Percentiles rank a stretch among this genome's conserved stretches.
These are phyloP conservation scores for Tonatia bakeri DNA, from an alignment of 2,113 vertebrate species.

Conservation along the genomic window DNA sequence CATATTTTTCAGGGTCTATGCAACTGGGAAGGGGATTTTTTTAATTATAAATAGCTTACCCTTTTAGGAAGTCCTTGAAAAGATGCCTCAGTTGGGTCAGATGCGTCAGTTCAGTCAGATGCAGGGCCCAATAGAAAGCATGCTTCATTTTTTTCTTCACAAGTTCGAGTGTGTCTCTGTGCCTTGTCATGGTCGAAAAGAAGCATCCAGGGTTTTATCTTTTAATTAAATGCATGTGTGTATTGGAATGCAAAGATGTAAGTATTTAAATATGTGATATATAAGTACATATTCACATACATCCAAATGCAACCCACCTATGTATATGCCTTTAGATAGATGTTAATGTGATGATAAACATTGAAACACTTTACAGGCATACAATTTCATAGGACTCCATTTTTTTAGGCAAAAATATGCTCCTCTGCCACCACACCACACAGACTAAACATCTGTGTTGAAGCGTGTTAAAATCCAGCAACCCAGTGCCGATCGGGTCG, in stretches of 20 bases:
- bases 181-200: conserved; percentile 26
- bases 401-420: conserved; percentile 47
- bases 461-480: conserved; percentile 78
- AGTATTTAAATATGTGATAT: conserved; percentile 62
- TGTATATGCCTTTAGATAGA: background rate
- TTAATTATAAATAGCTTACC: background rate
- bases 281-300: background rate
- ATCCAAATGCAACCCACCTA: background rate
- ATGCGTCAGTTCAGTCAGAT: background rate
- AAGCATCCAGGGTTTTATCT: conserved; percentile 29
- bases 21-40: background rate
- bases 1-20: background rate
- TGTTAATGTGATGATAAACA: conserved; percentile 52
- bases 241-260: conserved; percentile 45
- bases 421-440: conserved; percentile 45
- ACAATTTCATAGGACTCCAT: background rate
- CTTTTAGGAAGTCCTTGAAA: background rate
- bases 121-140: background rate
- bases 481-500: conserved; percentile 81
- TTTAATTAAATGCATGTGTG: conserved; percentile 19
- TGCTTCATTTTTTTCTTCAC: background rate
- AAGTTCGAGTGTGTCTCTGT: background rate
- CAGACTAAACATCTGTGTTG: conserved; percentile 79
- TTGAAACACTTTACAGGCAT: background rate
- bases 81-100: background rate